These are phyloP conservation scores for Hybognathus amarus DNA, from an alignment of 2,797 vertebrate genomes.

Conservation along the genomic window DNA sequence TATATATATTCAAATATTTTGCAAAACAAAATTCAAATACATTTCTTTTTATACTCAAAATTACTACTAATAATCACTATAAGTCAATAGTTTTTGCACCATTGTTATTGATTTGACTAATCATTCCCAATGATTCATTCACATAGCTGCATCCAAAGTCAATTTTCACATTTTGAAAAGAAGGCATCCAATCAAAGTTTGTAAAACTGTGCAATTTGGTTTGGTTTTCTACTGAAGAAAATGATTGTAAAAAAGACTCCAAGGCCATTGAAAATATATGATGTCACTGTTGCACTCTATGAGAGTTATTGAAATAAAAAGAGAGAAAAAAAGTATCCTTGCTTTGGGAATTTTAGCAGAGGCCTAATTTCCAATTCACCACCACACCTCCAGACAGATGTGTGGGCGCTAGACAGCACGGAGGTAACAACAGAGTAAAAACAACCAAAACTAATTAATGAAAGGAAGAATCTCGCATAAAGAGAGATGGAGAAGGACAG, in stretches of 20 bases:
- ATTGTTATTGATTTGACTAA: not conserved
- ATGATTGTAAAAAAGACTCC: not conserved
- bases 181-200: not conserved
- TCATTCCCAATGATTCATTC: not conserved
- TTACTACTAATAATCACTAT: too few species aligned
- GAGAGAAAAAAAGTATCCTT: slow-evolving; percentile 11
- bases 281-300: not conserved
- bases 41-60: not conserved
- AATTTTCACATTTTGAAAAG: not conserved
- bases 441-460: slow-evolving; percentile 18
- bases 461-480: not conserved
- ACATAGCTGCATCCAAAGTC: not conserved
- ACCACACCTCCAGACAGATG: slow-evolving; percentile 36
- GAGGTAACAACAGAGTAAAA: slow-evolving; percentile 20
- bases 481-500: not conserved
- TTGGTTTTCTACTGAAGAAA: not conserved
- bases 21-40: too few species aligned
- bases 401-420: slow-evolving; percentile 3
- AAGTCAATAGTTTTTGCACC: not conserved
- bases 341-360: not conserved
- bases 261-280: not conserved
- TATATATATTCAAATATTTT: not conserved
- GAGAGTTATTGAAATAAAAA: slow-evolving; percentile 34
- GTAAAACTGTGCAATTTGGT: not conserved
- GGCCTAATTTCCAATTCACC: slow-evolving; percentile 45